A percentile compares a stretch with the other conserved stretches of the same genome.
These are phyloP conservation scores for Diglossa brunneiventris DNA, from an alignment of 2,113 vertebrate genomes.

Conservation along the genomic window DNA sequence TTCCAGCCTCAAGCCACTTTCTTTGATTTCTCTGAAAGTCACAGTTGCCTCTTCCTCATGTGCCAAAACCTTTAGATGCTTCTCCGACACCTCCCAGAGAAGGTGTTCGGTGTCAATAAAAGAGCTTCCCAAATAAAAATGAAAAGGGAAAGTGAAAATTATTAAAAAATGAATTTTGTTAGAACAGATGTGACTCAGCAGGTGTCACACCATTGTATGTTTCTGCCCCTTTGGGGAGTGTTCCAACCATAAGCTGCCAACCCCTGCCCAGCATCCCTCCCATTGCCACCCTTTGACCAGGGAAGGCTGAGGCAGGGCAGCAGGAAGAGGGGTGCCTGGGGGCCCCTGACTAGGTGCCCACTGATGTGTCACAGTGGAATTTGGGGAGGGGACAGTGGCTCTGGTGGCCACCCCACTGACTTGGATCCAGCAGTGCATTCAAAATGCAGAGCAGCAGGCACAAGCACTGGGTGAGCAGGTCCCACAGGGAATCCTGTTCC, in stretches of 20 bases:
- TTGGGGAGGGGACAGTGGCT: background rate
- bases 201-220: fast-evolving
- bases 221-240: background rate
- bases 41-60: fast-evolving
- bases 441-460: background rate
- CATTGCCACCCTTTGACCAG: background rate
- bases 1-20: background rate
- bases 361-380: background rate
- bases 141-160: background rate
- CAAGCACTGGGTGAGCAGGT: background rate
- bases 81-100: background rate
- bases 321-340: background rate
- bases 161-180: background rate
- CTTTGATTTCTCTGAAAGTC: background rate
- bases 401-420: fast-evolving
- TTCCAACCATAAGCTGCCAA: background rate
- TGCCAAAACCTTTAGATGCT: background rate
- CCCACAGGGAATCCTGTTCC: background rate
- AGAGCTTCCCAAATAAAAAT: background rate
- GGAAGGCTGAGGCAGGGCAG: background rate
- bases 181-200: background rate
- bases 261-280: background rate
- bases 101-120: background rate
- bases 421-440: fast-evolving
- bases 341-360: background rate